Conservation (phyloP, 2,113 vertebrate species). For the Marmota monax region DNA sequence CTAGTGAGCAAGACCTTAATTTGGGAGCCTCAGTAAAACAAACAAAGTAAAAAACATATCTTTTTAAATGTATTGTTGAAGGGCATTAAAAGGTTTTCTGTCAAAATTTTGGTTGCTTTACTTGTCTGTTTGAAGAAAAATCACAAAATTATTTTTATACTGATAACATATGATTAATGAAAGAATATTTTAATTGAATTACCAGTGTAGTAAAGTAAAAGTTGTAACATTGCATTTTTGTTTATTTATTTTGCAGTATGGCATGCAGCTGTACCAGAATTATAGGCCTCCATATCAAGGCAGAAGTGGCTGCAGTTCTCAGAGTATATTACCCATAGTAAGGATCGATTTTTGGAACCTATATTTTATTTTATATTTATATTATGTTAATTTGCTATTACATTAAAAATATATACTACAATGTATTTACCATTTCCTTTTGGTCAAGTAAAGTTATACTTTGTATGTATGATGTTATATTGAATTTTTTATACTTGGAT, state of each 20-base stretch:
- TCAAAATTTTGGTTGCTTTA: conserved; percentile 25
- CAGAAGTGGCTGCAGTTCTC: conserved; percentile 89
- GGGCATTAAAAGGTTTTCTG: neutral
- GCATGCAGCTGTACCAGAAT: conserved; percentile 98
- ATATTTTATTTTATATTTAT: neutral
- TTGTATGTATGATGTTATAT: neutral
- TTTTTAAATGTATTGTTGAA: conserved; percentile 41
- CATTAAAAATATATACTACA: neutral
- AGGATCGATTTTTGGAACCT: conserved; percentile 76
- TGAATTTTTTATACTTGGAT: conserved; percentile 14
- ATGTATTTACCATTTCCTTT: neutral
- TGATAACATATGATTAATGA: neutral
- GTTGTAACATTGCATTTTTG: conserved; percentile 3
- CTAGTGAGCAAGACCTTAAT: neutral
- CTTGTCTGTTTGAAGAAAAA: conserved; percentile 21
- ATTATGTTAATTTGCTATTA: neutral
- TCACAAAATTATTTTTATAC: neutral
- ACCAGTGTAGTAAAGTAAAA: neutral
- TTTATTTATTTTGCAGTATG: conserved; percentile 90
- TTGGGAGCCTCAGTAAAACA: neutral
- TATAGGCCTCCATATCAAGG: conserved; percentile 94
- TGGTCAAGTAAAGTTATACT: conserved; percentile 41
- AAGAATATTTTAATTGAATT: neutral
- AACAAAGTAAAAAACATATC: neutral
- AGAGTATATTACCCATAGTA: conserved; percentile 90